Conservation (phyloP, 37 sponge, comb jelly and placozoan species). For the Beroe forskalii region DNA sequence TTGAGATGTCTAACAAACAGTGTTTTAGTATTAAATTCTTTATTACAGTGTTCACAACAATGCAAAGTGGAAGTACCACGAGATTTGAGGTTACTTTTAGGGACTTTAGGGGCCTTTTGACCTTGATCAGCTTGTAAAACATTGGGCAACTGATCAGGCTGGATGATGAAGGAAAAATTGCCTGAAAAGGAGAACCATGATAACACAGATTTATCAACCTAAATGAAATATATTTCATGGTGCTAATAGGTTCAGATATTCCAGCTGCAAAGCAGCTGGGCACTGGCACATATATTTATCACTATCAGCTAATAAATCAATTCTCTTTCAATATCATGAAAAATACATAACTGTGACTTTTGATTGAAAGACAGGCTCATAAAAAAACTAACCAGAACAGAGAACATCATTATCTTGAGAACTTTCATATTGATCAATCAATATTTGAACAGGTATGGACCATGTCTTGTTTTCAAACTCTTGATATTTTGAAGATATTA, state of each 20-base stretch:
- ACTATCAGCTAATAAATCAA: too few species aligned
- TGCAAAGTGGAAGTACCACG: conserved; percentile 49
- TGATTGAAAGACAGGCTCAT: too few species aligned
- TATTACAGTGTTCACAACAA: background rate
- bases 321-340: too few species aligned
- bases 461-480: conserved; percentile 20
- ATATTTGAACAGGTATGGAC: conserved; percentile 53
- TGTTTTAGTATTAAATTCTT: background rate
- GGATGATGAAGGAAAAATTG: conserved; percentile 14
- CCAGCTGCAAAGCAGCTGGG: background rate
- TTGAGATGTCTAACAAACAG: conserved; percentile 56
- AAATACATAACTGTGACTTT: too few species aligned
- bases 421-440: conserved; percentile 40
- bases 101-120: background rate
- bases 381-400: conserved; percentile 5
- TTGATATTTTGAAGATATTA: conserved; percentile 16
- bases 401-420: conserved; percentile 12
- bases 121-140: background rate
- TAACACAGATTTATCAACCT: background rate
- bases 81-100: background rate
- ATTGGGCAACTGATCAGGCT: background rate
- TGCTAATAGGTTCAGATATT: background rate
- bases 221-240: conserved; percentile 9
- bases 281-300: too few species aligned
- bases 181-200: conserved; percentile 43